phyloP scores from a whole-genome alignment of 1,140 invertebrate species.

The Cotesia vestalis region DNA sequence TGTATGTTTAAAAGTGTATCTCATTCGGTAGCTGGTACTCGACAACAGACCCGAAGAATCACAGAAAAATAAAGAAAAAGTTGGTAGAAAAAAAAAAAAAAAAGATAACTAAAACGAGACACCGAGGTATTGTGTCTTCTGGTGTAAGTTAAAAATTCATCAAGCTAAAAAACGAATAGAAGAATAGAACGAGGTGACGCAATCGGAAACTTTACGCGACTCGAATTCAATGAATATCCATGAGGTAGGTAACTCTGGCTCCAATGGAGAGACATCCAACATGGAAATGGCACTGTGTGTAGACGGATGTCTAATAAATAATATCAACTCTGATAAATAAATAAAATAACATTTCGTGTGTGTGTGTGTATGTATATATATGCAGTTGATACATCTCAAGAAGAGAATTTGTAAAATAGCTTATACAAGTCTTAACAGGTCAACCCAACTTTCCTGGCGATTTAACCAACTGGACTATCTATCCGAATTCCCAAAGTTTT shows the following conservation, averaged over 20 bases:
- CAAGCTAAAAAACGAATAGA: not conserved
- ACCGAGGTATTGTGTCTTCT: not conserved
- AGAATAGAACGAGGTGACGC: not conserved
- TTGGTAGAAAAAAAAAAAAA: not conserved
- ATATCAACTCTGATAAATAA: not conserved
- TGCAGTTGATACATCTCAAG: not conserved
- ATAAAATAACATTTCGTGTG: not conserved
- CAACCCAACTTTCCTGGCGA: slow-evolving; percentile 30
- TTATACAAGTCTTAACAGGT: slow-evolving; percentile 31
- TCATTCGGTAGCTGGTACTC: no score
- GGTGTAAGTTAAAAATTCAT: slow-evolving; percentile 8
- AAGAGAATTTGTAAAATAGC: not conserved
- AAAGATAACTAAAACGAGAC: not conserved
- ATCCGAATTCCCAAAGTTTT: slow-evolving; percentile 4
- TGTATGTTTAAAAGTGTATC: no score
- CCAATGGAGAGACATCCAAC: not conserved
- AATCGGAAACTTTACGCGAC: not conserved
- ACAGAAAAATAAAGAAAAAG: no score
- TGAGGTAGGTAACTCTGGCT: not conserved
- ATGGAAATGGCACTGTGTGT: not conserved
- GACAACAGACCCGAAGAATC: no score
- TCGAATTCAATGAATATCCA: slow-evolving; percentile 9
- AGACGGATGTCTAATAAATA: no score
- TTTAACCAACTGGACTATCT: slow-evolving; percentile 29
- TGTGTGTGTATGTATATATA: not conserved